phyloP scores from a whole-genome alignment of 2,888 invertebrate species.

The Zaprionus obscuricornis region DNA sequence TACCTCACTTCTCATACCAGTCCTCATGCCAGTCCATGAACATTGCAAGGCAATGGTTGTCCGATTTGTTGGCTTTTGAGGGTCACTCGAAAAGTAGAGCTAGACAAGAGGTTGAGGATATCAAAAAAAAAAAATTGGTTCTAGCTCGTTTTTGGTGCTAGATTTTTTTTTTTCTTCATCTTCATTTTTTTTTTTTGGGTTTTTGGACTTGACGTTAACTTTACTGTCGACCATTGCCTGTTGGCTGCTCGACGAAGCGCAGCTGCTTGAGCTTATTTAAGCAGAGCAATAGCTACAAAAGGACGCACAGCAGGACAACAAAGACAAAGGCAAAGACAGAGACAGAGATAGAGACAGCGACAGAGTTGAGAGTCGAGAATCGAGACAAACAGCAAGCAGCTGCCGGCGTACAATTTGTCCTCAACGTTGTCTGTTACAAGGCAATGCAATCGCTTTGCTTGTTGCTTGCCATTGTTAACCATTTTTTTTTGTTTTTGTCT shows the following conservation, averaged over 20 bases:
- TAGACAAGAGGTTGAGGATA: background rate
- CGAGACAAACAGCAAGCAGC: conserved; percentile 22
- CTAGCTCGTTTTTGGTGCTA: background rate
- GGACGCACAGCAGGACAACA: conserved; percentile 35
- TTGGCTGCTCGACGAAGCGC: conserved; percentile 43
- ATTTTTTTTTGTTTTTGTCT: conserved; percentile 50
- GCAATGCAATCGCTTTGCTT: conserved; percentile 72
- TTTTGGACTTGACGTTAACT: too few relatives aligned
- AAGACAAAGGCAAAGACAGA: too few relatives aligned
- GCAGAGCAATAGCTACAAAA: conserved; percentile 34
- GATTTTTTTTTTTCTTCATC: background rate
- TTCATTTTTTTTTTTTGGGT: too few relatives aligned
- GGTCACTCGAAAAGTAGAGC: conserved; percentile 5
- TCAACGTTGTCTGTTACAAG: conserved; percentile 37
- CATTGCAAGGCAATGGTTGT: conserved; percentile 60
- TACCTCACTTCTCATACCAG: too few relatives aligned
- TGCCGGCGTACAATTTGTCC: conserved; percentile 71
- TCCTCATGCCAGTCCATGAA: too few relatives aligned
- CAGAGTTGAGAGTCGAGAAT: conserved; percentile 11
- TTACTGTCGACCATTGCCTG: too few relatives aligned
- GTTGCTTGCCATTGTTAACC: conserved; percentile 69
- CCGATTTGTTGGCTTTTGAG: conserved; percentile 73
- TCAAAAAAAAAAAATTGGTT: conserved; percentile 12
- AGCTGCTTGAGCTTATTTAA: conserved; percentile 68
- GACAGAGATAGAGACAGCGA: too few relatives aligned